Base-by-base conservation (phyloP, 2,113 vertebrate genomes). In the Sebastes schlegelii region DNA sequence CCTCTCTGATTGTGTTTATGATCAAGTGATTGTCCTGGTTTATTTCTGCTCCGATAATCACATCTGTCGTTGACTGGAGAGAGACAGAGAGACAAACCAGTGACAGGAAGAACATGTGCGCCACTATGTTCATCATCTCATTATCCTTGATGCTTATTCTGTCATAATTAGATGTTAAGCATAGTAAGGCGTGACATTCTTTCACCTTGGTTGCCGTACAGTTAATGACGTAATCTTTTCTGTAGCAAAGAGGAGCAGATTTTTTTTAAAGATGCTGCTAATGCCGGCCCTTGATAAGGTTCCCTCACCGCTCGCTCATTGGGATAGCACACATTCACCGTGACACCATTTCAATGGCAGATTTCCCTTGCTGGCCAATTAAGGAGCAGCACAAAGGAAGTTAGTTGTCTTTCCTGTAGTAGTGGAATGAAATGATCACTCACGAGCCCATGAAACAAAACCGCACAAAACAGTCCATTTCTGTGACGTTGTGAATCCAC, bases 301-400 rank as follows among this genome's bases (percentile, higher is more conserved):
- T 78, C 91, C 86, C 92, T 91, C 92, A 95, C 96, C 95, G 91
- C 86, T 88, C 81, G 93, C 91, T 93, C 92, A 83, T 86, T 94
- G 92, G 88, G 88, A 89, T 91, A 87, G 91, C 95, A 94, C 90
- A 92, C 83, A 90, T 93, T 95, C 94, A 93, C 92, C 92, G 95
- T 94, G 92, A 94, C 94, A 95, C 96, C 92, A 95, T 95, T 96
- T 94, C 93, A 94, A 89, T 90, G 87, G 88, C 88, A 96, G 94
- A 96, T 98, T 97, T 98, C 97, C 96, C 96, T 96, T 75, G 97
- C 85, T 94, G 96, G 90, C 96, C 95, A 99, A 98, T 98, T 98
- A 99, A 91, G 96, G 96, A 94, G 84, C 74, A 84, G 87, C 86
- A 90, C 87, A 92, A 92, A 90, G 85, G 89, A 92, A 90, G 87